These are phyloP conservation scores for Hemicrepidius hirtus DNA, from an alignment of 2,888 invertebrate genomes.

Conservation along the genomic window DNA sequence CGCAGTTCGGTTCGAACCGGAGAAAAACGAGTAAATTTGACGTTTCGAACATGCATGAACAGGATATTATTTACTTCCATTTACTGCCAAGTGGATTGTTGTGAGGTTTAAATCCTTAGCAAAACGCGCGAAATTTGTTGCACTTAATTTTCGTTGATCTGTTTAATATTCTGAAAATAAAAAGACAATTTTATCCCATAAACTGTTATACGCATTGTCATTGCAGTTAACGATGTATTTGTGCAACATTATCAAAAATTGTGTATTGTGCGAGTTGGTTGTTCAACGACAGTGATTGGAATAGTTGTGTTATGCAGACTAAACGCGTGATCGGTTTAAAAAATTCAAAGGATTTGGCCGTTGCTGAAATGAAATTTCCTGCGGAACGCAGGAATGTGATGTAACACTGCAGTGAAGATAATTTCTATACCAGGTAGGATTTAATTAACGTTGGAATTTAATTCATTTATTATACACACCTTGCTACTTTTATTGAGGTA, in stretches of 20 bases:
- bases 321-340: neutral
- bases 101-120: slow-evolving; percentile 22
- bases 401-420: neutral
- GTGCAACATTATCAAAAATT: too few relatives aligned
- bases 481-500: too few relatives aligned
- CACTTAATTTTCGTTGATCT: neutral
- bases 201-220: neutral
- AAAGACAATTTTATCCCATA: too few relatives aligned
- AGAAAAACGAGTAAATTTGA: slow-evolving; percentile 32
- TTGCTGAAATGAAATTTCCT: neutral
- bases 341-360: neutral
- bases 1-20: slow-evolving; percentile 16
- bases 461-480: neutral
- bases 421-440: neutral
- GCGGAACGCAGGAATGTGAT: slow-evolving; percentile 6
- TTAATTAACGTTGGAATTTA: neutral
- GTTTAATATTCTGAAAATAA: neutral
- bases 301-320: neutral
- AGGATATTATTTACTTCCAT: slow-evolving; percentile 37
- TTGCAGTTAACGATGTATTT: neutral
- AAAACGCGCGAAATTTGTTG: slow-evolving; percentile 30
- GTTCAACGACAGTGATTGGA: neutral
- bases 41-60: slow-evolving; percentile 21
- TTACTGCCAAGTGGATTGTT: slow-evolving; percentile 31
- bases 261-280: too few relatives aligned